These are phyloP conservation scores for Trichacis sp. DNA, from an alignment of 2,888 invertebrate genomes.

Conservation along the genomic window DNA sequence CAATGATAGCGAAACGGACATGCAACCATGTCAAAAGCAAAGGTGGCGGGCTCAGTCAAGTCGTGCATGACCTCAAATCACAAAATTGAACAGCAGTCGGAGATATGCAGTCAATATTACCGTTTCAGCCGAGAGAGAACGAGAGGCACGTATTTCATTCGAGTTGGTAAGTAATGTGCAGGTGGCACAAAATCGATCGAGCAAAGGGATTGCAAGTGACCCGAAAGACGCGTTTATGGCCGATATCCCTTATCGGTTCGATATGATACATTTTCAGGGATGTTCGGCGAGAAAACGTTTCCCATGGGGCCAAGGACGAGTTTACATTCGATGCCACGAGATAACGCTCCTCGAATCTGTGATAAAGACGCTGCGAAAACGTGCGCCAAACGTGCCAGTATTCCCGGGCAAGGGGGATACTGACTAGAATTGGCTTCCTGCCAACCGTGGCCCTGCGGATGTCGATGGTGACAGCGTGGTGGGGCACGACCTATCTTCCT, in stretches of 20 bases:
- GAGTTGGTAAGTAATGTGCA: slow-evolving; percentile 27
- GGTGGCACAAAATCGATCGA: slow-evolving; percentile 31
- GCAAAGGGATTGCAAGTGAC: slow-evolving; percentile 23
- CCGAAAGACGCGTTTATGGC: slow-evolving; percentile 28
- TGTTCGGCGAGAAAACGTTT: no score
- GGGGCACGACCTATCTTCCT: slow-evolving; percentile 29
- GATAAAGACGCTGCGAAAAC: slow-evolving; percentile 45
- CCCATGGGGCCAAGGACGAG: background rate
- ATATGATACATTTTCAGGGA: no score
- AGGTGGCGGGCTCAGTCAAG: slow-evolving; percentile 16
- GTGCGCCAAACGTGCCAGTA: slow-evolving; percentile 41
- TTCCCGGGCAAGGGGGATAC: slow-evolving; percentile 34
- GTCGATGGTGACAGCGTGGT: slow-evolving; percentile 54
- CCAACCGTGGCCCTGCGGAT: slow-evolving; percentile 67
- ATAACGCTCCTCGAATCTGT: slow-evolving; percentile 21
- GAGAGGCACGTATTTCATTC: slow-evolving; percentile 25
- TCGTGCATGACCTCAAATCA: slow-evolving; percentile 23
- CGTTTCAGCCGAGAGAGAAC: slow-evolving; percentile 28
- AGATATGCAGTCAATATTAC: slow-evolving; percentile 29
- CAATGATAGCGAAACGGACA: no score
- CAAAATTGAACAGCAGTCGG: slow-evolving; percentile 23
- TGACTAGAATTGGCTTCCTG: slow-evolving; percentile 54
- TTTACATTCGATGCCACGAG: slow-evolving; percentile 1
- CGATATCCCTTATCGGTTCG: background rate
- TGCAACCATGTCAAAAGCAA: background rate